Base-by-base conservation (phyloP, 2,113 vertebrate species). In the Phyllopteryx taeniolatus region DNA sequence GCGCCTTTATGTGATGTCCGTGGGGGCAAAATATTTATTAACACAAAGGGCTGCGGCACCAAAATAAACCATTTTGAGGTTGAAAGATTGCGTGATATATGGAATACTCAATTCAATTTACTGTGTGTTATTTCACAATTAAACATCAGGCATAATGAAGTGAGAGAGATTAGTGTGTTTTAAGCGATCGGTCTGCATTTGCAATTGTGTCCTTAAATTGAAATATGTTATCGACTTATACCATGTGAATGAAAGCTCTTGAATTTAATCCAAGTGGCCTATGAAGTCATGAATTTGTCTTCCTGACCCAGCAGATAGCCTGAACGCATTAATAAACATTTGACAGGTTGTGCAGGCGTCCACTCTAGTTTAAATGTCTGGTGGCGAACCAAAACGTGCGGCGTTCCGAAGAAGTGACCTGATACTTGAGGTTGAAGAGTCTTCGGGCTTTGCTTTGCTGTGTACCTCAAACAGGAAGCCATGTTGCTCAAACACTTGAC, bases 401-500 rank as follows among this genome's bases (percentile, higher is more conserved):
- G 20, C 17, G 4, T 15, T 63, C 61, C 35, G 10, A 20, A 68
- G 33, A 53, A 6, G 27, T 54, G 8, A 53, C 22, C 62, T 49
- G 42, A 79, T 51, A 33, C 8, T 60, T 22, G 59, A 53, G 67
- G 39, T 42, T 5, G 61, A 46, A 74, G 35, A 74, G 35, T 15
- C 15, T 51, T 8, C 1, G 8, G n/a, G 44, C 11, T 20, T 51
- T 51, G 15, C 49, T 20, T 51, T 39, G 35, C 35, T 39, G 35
- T 39, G 3, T 1, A 51, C 17, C 49, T 20, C 42, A 60, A 51
- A 71, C 80, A 81, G 82, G 83, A 88, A 80, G 74, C 10, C 27
- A n/a, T 67, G 35, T 75, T 13, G 33, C 72, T 56, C 73, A 69
- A 35, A 70, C 85, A 70, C 82, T 83, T 70, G 65, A 83, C 56